Conservation (phyloP, 2,797 vertebrate genomes). For the Cynopterus sphinx region DNA sequence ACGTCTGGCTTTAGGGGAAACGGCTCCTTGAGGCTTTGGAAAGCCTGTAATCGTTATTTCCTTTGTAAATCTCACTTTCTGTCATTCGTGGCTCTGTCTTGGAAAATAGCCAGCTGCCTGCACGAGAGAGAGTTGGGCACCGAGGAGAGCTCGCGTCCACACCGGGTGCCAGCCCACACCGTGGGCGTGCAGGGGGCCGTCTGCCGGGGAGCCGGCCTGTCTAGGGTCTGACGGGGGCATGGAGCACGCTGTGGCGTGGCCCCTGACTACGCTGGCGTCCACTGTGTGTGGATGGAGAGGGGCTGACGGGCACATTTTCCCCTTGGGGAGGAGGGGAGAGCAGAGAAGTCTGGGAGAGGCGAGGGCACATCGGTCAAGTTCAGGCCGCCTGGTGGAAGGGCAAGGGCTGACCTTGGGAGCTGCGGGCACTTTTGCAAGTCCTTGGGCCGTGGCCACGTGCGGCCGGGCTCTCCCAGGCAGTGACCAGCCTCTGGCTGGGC, state of each 20-base stretch:
- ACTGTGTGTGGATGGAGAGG: fast-evolving
- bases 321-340: no score
- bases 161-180: fast-evolving
- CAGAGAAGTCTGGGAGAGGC: background rate
- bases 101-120: background rate
- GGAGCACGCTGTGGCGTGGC: fast-evolving
- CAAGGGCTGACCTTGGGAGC: background rate
- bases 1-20: background rate
- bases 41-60: background rate
- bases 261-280: fast-evolving
- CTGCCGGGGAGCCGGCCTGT: fast-evolving
- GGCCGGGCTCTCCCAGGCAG: fast-evolving
- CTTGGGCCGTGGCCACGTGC: background rate
- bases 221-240: fast-evolving
- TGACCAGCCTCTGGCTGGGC: background rate
- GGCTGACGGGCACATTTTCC: fast-evolving
- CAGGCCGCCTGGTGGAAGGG: background rate
- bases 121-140: constrained; percentile 61
- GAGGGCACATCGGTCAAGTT: no score
- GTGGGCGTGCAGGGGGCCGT: background rate
- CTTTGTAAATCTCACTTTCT: constrained; percentile 5
- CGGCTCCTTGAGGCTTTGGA: constrained; percentile 42
- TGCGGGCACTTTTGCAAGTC: background rate
- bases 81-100: constrained; percentile 75
- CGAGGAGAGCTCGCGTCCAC: background rate